phyloP scores from a whole-genome alignment of 2,888 invertebrate genomes.

The Synergus gifuensis region DNA sequence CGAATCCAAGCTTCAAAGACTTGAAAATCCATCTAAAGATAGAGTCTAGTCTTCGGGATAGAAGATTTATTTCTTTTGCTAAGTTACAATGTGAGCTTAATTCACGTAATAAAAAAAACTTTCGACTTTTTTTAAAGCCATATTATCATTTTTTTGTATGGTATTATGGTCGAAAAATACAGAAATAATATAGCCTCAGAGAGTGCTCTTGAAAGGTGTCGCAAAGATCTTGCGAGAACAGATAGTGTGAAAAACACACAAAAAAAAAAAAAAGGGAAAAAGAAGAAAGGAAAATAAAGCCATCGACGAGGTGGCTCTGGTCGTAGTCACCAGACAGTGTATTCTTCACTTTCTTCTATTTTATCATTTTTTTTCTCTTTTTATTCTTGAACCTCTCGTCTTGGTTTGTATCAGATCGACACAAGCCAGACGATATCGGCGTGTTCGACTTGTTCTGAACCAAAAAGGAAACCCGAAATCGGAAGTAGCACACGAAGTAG shows the following conservation, averaged over 20 bases:
- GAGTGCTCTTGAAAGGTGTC: neutral
- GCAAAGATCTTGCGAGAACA: neutral
- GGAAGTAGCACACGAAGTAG: constrained; percentile 18
- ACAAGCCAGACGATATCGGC: constrained; percentile 29
- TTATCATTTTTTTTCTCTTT: neutral
- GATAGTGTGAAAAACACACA: neutral
- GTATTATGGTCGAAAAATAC: neutral
- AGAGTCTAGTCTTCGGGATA: neutral
- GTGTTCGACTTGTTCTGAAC: constrained; percentile 8
- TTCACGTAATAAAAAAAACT: neutral
- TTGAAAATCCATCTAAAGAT: neutral
- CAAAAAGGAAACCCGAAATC: constrained; percentile 20
- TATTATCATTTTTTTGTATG: neutral
- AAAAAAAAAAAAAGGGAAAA: constrained; percentile 6
- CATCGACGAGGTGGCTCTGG: neutral
- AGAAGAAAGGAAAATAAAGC: constrained; percentile 17
- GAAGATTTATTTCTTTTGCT: neutral
- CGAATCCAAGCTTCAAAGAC: neutral
- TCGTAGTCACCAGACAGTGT: constrained; percentile 5
- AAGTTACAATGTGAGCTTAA: too few relatives aligned
- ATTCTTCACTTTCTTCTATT: neutral
- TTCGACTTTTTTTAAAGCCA: neutral
- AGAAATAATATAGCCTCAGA: neutral
- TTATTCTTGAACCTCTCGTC: constrained; percentile 22
- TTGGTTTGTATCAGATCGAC: constrained; percentile 32